Base-by-base conservation (phyloP, 2,888 invertebrate species). In the Miltochrista miniata region DNA sequence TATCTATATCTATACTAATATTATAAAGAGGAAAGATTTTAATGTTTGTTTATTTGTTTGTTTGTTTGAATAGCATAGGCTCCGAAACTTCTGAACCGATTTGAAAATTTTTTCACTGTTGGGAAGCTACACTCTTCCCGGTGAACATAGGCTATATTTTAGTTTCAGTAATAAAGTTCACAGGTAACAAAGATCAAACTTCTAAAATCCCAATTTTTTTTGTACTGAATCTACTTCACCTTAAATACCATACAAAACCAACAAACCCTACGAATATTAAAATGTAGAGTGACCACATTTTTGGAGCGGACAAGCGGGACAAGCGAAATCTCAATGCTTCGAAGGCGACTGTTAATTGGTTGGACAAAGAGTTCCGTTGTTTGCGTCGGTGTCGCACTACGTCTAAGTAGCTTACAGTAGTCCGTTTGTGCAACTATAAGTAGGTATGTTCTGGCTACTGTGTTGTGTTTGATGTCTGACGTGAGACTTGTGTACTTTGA, bases 401-500 rank as follows among this genome's bases (percentile, higher is more conserved):
- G 71, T 71, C 72, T 76, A 74, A 81, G 76, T 75, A 76, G 74
- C 79, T 74, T 74, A 76, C 79, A 76, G 81, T 81, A 75, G 79
- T 79, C 54, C 79, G 68, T 81, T 83, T 78, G n/a, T n/a, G n/a
- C n/a, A n/a, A n/a, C n/a, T n/a, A n/a, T n/a, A 54, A 42, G 37
- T 49, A 47, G 12, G 45, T 24, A 29, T 33, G 38, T 38, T 40
- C 39, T 39, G 24, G 43, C 38, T 43, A 49, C 44, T 49, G 29
- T 51, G 51, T 49, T 63, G 15, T 51, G 51, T 49, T 63, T 56
- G 50, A 51, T 52, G 39, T 54, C 48, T 51, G 24, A 45, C 43
- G 34, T 36, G 50, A 13, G 13, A 42, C 45, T 33, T 46, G 48
- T 49, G 11, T 3, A 7, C n/a, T 44, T 56, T 45, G 14, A 12